Conservation (phyloP, 2,888 invertebrate species). For the Tetranychus piercei region DNA sequence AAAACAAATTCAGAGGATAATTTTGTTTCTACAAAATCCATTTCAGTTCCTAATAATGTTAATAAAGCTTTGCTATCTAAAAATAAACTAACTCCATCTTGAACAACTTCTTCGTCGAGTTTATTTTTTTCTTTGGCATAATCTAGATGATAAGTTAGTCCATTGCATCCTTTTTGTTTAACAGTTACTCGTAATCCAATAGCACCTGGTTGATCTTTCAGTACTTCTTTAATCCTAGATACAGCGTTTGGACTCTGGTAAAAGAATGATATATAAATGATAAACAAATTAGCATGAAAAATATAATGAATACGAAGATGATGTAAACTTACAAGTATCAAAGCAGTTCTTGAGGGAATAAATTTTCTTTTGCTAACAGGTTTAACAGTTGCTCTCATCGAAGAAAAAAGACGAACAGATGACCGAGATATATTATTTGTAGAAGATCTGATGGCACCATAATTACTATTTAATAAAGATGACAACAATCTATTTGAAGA, state of each 20-base stretch:
- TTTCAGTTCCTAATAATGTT: constrained; percentile 89
- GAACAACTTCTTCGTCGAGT: constrained; percentile 87
- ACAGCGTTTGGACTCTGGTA: constrained; percentile 66
- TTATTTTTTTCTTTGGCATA: constrained; percentile 76
- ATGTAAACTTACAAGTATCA: constrained; percentile 44
- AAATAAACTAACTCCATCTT: constrained; percentile 82
- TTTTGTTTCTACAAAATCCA: constrained; percentile 85
- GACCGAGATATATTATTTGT: neutral
- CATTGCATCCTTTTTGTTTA: constrained; percentile 90
- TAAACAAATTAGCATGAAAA: neutral
- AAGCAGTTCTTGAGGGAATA: constrained; percentile 61
- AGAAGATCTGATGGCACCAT: no score
- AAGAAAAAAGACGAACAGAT: neutral
- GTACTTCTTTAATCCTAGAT: constrained; percentile 57
- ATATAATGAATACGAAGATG: neutral
- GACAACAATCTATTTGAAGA: no score
- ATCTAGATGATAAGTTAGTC: constrained; percentile 85
- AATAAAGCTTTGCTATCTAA: constrained; percentile 95
- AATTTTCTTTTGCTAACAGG: constrained; percentile 60
- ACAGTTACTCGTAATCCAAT: constrained; percentile 85
- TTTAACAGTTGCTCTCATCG: constrained; percentile 58
- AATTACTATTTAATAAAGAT: no score
- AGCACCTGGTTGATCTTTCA: constrained; percentile 51
- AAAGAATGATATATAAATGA: neutral
- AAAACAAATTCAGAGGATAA: constrained; percentile 92